phyloP scores from a whole-genome alignment of 2,797 vertebrate genomes.

The Peromyscus eremicus region DNA sequence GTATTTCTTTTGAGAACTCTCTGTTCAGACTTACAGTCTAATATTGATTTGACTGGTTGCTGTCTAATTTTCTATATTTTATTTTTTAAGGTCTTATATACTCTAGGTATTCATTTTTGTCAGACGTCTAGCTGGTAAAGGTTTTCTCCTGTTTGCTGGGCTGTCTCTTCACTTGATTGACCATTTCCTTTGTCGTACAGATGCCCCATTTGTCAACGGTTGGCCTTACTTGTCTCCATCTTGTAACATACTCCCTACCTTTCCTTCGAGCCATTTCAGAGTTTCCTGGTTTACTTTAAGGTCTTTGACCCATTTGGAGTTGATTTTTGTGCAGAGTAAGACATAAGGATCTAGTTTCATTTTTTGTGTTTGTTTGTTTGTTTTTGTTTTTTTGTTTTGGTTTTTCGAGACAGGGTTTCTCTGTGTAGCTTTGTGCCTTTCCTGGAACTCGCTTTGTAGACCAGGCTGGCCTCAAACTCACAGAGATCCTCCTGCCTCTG shows the following conservation, averaged over 20 bases:
- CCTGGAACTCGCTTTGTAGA: too few relatives aligned
- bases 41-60: not conserved
- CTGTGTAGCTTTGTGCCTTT: too few relatives aligned
- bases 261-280: not conserved
- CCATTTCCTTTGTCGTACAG: not conserved
- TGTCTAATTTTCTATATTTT: not conserved
- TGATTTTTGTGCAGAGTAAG: not conserved
- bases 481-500: too few relatives aligned
- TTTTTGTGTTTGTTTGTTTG: too few relatives aligned
- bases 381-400: too few relatives aligned
- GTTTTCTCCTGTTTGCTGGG: not conserved
- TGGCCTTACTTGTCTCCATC: not conserved
- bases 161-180: not conserved
- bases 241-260: not conserved
- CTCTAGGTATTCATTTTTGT: not conserved
- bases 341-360: not conserved
- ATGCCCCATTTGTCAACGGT: not conserved
- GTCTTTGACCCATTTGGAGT: not conserved
- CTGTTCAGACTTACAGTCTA: not conserved
- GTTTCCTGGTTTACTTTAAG: not conserved
- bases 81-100: not conserved
- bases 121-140: not conserved
- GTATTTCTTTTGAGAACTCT: not conserved
- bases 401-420: too few relatives aligned
- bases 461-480: too few relatives aligned